phyloP scores from a whole-genome alignment of 2,888 invertebrate genomes.

The Campopleginae sp. region DNA sequence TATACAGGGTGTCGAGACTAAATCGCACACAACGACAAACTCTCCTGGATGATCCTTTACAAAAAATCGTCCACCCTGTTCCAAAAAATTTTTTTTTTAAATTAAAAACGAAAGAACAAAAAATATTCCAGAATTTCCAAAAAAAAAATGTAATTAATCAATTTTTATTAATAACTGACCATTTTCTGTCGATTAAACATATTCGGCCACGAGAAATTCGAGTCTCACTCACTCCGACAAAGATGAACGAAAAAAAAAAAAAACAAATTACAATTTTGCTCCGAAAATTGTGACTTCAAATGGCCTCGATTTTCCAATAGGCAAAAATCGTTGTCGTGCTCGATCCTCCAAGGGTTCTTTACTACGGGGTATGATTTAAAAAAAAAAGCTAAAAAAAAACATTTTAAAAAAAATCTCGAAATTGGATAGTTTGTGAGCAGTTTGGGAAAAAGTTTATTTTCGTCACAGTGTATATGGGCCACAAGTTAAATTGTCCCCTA shows the following conservation, averaged over 20 bases:
- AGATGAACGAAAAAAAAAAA: not conserved
- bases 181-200: not conserved
- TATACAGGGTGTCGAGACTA: conserved; percentile 67
- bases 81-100: too few relatives aligned
- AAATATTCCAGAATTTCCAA: not conserved
- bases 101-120: too few relatives aligned
- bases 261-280: not conserved
- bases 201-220: not conserved
- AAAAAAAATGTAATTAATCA: not conserved
- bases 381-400: not conserved
- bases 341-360: not conserved
- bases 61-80: not conserved
- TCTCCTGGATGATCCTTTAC: not conserved
- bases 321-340: not conserved
- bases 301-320: not conserved
- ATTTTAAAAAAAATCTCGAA: not conserved
- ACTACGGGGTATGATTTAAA: not conserved
- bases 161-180: not conserved
- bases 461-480: conserved; percentile 64
- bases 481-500: conserved; percentile 68
- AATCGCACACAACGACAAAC: not conserved
- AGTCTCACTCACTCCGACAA: not conserved
- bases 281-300: not conserved
- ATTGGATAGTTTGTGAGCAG: not conserved
- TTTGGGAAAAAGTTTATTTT: conserved; percentile 4